Percentiles rank a stretch among this genome's conserved stretches.
Evolutionary conservation across 2,888 invertebrate species (phyloP).

Genomic region (Acrocyrtus sp.): DNA sequence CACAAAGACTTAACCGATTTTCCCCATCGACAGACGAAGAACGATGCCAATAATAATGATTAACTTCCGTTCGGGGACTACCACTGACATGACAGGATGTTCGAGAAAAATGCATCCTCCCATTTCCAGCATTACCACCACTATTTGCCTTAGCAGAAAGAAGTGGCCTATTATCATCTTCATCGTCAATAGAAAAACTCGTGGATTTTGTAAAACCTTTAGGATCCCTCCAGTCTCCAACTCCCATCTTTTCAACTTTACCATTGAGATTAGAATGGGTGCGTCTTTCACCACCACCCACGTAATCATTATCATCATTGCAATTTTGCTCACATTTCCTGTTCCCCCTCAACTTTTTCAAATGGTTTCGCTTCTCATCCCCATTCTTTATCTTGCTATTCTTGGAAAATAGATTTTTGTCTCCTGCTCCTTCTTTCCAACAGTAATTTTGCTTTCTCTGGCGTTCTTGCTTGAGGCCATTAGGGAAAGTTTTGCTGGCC

Average conservation of each 20-base stretch:
- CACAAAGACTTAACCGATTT: constrained; percentile 21
- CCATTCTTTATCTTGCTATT: background rate
- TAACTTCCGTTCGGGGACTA: constrained; percentile 39
- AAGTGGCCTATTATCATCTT: constrained; percentile 1
- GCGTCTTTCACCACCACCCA: background rate
- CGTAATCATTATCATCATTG: too few species aligned
- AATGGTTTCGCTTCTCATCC: background rate
- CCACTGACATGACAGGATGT: background rate
- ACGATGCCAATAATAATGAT: constrained; percentile 51
- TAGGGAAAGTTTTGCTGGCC: constrained; percentile 30
- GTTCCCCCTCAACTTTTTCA: background rate
- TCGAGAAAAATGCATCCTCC: constrained; percentile 13
- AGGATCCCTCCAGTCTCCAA: background rate
- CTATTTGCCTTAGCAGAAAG: background rate
- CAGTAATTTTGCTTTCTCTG: constrained; percentile 30
- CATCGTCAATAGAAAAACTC: background rate
- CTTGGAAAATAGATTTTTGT: background rate
- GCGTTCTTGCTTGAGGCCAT: constrained; percentile 26
- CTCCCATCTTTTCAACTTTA: background rate
- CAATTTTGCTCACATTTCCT: too few species aligned
- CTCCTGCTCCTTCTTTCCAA: constrained; percentile 4
- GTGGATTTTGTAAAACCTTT: background rate
- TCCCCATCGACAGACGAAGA: constrained; percentile 17
- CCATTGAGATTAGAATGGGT: too few species aligned
- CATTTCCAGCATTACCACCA: background rate